Evolutionary conservation across 1,140 invertebrate species (phyloP).

Genomic region (Caenorhabditis brenneri): DNA sequence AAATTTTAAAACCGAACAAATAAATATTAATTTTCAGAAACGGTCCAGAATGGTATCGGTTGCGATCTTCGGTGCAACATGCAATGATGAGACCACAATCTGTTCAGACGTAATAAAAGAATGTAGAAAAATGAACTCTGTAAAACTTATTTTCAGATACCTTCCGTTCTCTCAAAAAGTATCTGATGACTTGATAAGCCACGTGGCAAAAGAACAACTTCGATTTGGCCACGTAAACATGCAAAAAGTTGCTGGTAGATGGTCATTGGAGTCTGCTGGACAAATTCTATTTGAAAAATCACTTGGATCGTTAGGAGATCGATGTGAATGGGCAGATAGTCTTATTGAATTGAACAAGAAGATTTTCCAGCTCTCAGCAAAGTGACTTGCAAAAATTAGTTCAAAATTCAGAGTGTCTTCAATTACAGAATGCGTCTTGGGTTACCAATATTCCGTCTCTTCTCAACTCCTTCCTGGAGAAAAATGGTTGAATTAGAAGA

Average conservation of each 20-base stretch:
- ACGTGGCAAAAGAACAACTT: conserved; percentile 62
- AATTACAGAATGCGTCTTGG: conserved; percentile 61
- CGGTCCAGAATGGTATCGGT: conserved; percentile 82
- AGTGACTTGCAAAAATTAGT: not conserved
- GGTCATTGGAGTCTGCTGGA: conserved; percentile 72
- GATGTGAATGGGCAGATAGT: conserved; percentile 62
- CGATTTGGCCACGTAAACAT: conserved; percentile 68
- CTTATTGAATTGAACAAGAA: conserved; percentile 68
- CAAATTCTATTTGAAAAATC: conserved; percentile 71
- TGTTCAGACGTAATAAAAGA: conserved; percentile 72
- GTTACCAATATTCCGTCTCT: conserved; percentile 68
- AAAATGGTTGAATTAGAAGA: conserved; percentile 70
- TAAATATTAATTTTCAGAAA: conserved; percentile 75
- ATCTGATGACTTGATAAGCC: conserved; percentile 80
- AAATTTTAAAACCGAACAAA: not conserved
- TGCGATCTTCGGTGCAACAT: conserved; percentile 83
- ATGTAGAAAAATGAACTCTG: not conserved
- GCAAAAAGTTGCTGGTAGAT: conserved; percentile 62
- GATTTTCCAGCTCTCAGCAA: conserved; percentile 71
- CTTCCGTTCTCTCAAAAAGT: conserved; percentile 79
- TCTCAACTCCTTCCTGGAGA: conserved; percentile 70
- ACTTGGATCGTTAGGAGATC: conserved; percentile 63
- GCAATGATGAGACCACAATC: conserved; percentile 81
- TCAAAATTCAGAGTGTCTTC: conserved; percentile 58
- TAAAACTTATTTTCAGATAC: conserved; percentile 73